These are phyloP conservation scores for Lepisosteus osseus DNA, from an alignment of 2,113 vertebrate genomes.

Conservation along the genomic window DNA sequence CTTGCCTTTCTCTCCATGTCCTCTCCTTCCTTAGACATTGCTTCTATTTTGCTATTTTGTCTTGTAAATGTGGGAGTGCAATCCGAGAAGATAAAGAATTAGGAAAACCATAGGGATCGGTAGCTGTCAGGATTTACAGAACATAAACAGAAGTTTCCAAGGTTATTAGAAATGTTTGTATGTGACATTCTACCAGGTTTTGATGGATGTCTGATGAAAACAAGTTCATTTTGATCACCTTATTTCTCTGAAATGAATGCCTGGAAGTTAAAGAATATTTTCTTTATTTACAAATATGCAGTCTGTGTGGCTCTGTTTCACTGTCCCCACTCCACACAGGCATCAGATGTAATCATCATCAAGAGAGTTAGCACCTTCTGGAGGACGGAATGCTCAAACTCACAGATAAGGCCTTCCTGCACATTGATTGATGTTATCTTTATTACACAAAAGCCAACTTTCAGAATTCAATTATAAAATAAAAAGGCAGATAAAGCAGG, in stretches of 20 bases:
- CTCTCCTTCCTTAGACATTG: no score
- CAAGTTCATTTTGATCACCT: no score
- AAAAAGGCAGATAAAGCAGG: constrained; percentile 14
- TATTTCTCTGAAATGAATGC: not conserved
- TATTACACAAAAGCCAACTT: constrained; percentile 30
- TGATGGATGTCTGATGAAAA: no score
- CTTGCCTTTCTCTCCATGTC: no score
- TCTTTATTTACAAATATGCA: not conserved
- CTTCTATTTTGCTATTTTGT: no score
- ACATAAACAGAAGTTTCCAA: no score
- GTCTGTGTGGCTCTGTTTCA: not conserved
- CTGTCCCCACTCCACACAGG: constrained; percentile 2
- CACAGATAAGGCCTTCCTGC: constrained; percentile 23
- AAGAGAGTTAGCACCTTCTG: constrained; percentile 26
- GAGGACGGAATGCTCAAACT: constrained; percentile 4
- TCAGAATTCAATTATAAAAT: constrained; percentile 42
- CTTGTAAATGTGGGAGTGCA: no score
- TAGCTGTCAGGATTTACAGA: no score
- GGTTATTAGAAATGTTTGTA: no score
- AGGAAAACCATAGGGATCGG: no score
- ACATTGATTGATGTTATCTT: constrained; percentile 46
- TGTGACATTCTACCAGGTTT: no score
- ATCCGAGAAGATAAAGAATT: no score
- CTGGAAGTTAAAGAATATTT: not conserved
- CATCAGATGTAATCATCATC: constrained; percentile 13